A percentile compares a stretch with the other conserved stretches of the same genome.
These are phyloP conservation scores for Ceratitis capitata DNA, from an alignment of 1,140 invertebrate species.

Conservation along the genomic window DNA sequence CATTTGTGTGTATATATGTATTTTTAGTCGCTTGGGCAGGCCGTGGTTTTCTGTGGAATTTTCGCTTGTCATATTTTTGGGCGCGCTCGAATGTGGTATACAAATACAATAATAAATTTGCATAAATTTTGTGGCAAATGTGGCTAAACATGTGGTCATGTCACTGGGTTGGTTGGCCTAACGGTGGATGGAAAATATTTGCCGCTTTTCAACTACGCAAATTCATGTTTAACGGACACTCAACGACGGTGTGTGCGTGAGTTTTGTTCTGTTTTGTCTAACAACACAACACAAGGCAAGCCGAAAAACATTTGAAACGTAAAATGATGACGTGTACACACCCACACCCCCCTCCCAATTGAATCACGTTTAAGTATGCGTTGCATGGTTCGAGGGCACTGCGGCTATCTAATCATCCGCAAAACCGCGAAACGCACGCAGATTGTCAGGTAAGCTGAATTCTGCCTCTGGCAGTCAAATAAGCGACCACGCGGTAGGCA, in stretches of 20 bases:
- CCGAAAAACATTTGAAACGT: too few relatives aligned
- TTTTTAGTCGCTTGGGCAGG: neutral
- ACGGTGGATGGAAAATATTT: neutral
- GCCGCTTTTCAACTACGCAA: neutral
- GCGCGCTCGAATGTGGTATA: neutral
- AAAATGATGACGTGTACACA: too few relatives aligned
- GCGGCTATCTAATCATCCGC: too few relatives aligned
- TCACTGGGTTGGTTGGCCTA: neutral
- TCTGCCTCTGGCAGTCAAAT: too few relatives aligned
- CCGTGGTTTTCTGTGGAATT: neutral
- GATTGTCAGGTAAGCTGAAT: neutral
- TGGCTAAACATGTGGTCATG: neutral
- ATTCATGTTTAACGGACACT: neutral
- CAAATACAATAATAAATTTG: slow-evolving; percentile 6
- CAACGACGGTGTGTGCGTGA: neutral
- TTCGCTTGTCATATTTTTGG: neutral
- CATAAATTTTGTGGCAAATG: neutral
- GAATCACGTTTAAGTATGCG: too few relatives aligned
- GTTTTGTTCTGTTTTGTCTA: neutral
- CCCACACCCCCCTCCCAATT: too few relatives aligned
- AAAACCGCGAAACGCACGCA: neutral
- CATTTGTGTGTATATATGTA: too few relatives aligned
- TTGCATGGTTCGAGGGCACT: too few relatives aligned
- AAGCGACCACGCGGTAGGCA: too few relatives aligned
- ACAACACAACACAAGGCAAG: too few relatives aligned